These are phyloP conservation scores for Gymnorhina tibicen DNA, from an alignment of 2,113 vertebrate genomes.

Conservation along the genomic window DNA sequence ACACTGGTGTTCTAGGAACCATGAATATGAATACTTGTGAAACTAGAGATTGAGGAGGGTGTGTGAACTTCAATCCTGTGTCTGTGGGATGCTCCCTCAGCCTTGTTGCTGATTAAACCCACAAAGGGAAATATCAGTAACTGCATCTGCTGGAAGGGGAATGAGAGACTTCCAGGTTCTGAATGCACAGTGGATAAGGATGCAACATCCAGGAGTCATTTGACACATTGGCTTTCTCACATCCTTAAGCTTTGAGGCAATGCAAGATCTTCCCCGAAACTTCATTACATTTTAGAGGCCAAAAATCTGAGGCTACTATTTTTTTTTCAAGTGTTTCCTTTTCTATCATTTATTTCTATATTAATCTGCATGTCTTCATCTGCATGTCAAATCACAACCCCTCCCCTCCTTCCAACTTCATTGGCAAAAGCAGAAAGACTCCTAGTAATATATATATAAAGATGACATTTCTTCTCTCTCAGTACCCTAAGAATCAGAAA, in stretches of 20 bases:
- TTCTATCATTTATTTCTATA: background rate
- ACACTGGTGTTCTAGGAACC: rapidly evolving
- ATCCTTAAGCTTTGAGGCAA: background rate
- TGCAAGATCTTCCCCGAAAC: background rate
- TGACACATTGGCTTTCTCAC: rapidly evolving
- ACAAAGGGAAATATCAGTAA: background rate
- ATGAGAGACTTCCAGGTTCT: background rate
- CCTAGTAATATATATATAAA: background rate
- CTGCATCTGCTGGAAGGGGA: background rate
- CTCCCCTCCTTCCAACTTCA: background rate
- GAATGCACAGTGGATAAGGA: rapidly evolving
- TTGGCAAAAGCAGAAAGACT: background rate
- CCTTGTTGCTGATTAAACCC: background rate
- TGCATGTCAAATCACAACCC: background rate
- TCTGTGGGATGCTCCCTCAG: background rate
- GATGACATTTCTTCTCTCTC: background rate
- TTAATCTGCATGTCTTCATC: background rate
- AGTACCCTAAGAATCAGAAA: background rate
- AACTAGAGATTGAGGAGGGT: rapidly evolving
- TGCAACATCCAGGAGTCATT: background rate
- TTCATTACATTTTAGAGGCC: background rate
- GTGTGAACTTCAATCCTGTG: background rate
- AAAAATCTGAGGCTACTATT: background rate
- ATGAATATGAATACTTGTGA: background rate
- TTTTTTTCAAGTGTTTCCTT: background rate